A percentile compares a stretch with the other conserved stretches of the same genome.
Conservation (phyloP, 2,797 vertebrate species). For the Catostomus latipinnis region DNA sequence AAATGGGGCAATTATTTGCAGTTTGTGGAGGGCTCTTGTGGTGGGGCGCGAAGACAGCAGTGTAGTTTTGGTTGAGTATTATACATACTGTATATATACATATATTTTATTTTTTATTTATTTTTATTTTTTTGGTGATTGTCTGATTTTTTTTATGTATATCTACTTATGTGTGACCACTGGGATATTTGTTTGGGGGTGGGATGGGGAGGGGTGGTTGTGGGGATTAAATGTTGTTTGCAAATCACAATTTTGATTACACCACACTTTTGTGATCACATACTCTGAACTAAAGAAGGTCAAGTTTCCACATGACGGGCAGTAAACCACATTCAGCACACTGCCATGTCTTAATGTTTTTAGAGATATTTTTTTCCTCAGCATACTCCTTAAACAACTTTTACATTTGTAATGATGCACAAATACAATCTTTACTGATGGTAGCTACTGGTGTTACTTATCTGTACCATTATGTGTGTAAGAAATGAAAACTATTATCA, state of each 20-base stretch:
- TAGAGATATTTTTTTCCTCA: background rate
- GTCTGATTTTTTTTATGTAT: no score
- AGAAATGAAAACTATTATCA: background rate
- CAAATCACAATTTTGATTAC: background rate
- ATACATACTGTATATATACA: no score
- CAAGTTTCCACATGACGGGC: constrained; percentile 30
- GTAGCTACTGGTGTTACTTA: background rate
- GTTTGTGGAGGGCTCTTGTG: no score
- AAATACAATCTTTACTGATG: background rate
- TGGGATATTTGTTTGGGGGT: no score
- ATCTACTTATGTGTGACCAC: no score
- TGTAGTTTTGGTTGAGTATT: no score
- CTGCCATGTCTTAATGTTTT: background rate
- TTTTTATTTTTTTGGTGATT: no score
- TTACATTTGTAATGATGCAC: background rate
- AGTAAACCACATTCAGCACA: constrained; percentile 45
- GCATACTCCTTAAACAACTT: background rate
- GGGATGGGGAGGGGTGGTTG: no score
- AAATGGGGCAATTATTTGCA: no score
- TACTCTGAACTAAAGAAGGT: constrained; percentile 39
- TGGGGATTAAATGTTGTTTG: no score
- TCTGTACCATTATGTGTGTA: background rate
- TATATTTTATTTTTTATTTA: no score
- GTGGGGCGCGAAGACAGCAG: no score
- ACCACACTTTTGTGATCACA: constrained; percentile 20